These are phyloP conservation scores for Mycteria americana DNA, from an alignment of 2,797 vertebrate species.

Conservation along the genomic window DNA sequence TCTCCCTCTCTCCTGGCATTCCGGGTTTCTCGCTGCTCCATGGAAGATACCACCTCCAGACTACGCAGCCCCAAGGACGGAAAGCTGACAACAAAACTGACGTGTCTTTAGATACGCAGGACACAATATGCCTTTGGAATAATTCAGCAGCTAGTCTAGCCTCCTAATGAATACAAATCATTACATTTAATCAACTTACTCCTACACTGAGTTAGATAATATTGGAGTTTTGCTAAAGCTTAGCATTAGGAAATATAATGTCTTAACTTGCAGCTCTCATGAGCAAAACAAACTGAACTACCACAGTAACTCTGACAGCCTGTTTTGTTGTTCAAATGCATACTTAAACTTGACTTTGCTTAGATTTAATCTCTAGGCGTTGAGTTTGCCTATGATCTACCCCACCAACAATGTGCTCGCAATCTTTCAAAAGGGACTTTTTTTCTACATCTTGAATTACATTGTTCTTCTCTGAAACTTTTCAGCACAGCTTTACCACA, in stretches of 20 bases:
- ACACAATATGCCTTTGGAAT: background rate
- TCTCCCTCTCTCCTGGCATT: no score
- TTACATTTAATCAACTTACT: background rate
- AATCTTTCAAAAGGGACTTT: background rate
- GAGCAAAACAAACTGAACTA: background rate
- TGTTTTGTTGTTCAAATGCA: background rate
- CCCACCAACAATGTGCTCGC: rapidly evolving
- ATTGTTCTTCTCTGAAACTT: background rate
- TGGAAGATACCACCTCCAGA: background rate
- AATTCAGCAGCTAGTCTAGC: background rate
- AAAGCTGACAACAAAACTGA: background rate
- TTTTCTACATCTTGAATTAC: background rate
- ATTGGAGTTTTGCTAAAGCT: background rate
- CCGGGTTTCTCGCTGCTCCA: background rate
- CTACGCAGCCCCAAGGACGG: no score
- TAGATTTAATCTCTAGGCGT: background rate
- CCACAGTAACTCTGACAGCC: no score
- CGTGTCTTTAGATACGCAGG: background rate
- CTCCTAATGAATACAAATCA: background rate
- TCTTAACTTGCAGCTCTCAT: background rate
- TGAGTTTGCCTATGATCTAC: background rate
- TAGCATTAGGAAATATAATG: background rate
- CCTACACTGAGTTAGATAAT: background rate
- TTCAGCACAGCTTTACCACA: background rate
- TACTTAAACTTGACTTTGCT: background rate